Base-by-base conservation (phyloP, 1,140 invertebrate species). In the Drosophila malerkotliana region DNA sequence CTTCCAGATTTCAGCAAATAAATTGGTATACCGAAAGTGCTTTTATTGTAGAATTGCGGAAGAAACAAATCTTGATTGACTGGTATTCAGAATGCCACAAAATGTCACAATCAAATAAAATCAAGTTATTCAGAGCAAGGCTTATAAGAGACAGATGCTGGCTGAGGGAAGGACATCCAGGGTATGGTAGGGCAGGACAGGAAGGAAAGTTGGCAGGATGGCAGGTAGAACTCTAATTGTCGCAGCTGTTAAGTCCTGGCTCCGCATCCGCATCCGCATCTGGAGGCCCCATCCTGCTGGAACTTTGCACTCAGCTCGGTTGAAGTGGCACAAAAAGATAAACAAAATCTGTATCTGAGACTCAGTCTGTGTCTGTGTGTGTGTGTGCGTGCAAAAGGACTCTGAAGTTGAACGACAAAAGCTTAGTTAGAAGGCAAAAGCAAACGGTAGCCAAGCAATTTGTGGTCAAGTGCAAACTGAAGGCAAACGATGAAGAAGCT, bases 401-500 rank as follows among this genome's bases (percentile, higher is more conserved):
- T 47, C 39, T 60, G 44, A 54, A 64, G 71, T 57, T 21, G 64
- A 63, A 69, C 48, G 72, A 77, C 68, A 69, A 84, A 84, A 74
- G 68, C 68, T 87, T 75, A 82, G 73, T 81, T 85, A 76, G 78
- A 63, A 61, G 78, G 79, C 77, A 88, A 83, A 72, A 79, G 71
- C 82, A 88, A 83, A 78, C 61, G 69, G 78, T 82, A 78, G 74
- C 52, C 74, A 61, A 88, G 83, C 79, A 87, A 88, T 88, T 83
- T 88, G 83, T 72, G 83, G 83, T 87, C 75, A 79, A 88, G 62
- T 63, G 54, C 62, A 62, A 74, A 72, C 58, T 77, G 54, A 81
- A 68, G 68, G 75, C 73, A 56, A 64, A 59, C 57, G 66, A 66
- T 55, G 63, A 68, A 41, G 67, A 41, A 41, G 67, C 55, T 51